Percentiles rank a stretch among this genome's conserved stretches.
phyloP scores from a whole-genome alignment of 23 tunicate genomes.

The Styela clava region DNA sequence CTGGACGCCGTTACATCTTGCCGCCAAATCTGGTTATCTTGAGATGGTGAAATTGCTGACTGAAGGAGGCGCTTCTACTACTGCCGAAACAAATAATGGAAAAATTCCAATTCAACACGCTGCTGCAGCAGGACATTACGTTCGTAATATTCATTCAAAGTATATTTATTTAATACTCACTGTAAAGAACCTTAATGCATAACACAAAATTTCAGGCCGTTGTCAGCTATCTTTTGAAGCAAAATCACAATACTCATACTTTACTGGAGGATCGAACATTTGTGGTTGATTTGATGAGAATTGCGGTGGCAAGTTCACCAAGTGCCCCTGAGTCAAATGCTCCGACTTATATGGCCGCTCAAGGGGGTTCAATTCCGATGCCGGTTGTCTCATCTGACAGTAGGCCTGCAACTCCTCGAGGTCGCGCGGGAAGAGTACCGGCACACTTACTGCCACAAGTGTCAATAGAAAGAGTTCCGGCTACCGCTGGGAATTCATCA shows the following conservation, averaged over 20 bases:
- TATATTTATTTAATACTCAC: too few relatives aligned
- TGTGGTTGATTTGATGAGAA: constrained; percentile 65
- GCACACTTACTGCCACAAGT: constrained; percentile 25
- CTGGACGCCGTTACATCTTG: constrained; percentile 76
- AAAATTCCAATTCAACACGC: constrained; percentile 72
- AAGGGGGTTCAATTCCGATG: background rate
- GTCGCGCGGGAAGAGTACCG: constrained; percentile 34
- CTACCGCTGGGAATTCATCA: background rate
- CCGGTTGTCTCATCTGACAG: background rate
- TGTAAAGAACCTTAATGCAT: too few relatives aligned
- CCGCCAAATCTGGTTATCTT: constrained; percentile 78
- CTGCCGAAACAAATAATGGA: constrained; percentile 46
- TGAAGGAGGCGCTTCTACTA: constrained; percentile 71
- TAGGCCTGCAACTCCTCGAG: constrained; percentile 23
- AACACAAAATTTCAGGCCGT: constrained; percentile 54
- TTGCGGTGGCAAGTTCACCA: constrained; percentile 53
- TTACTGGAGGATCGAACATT: constrained; percentile 81
- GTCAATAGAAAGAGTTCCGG: background rate
- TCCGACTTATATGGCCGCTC: constrained; percentile 4
- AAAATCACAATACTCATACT: constrained; percentile 67
- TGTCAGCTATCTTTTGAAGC: constrained; percentile 68
- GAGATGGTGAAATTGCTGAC: constrained; percentile 72
- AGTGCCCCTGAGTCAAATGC: constrained; percentile 9
- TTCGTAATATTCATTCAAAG: constrained; percentile 25
- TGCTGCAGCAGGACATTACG: constrained; percentile 67